phyloP scores from a whole-genome alignment of 2,888 invertebrate species.

The Drosophila testacea region DNA sequence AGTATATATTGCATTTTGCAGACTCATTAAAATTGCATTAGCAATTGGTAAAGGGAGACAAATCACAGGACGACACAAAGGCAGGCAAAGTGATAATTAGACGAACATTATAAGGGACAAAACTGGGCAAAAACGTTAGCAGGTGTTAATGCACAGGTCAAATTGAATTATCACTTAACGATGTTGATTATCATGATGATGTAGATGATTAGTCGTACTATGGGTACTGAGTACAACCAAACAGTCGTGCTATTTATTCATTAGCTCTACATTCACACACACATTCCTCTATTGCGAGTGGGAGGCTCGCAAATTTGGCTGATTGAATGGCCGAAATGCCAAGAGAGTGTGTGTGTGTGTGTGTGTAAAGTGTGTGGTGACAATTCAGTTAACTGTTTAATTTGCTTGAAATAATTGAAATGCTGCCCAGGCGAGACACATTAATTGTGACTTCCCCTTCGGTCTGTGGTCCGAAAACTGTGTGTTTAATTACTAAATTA shows the following conservation, averaged over 20 bases:
- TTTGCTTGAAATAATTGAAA: slow-evolving; percentile 81
- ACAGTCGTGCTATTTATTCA: slow-evolving; percentile 65
- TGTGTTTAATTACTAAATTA: slow-evolving; percentile 79
- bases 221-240: slow-evolving; percentile 29
- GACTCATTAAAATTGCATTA: slow-evolving; percentile 67
- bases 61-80: slow-evolving; percentile 3
- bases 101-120: slow-evolving; percentile 32
- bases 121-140: slow-evolving; percentile 54
- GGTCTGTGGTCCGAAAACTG: slow-evolving; percentile 22
- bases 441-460: slow-evolving; percentile 45
- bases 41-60: slow-evolving; percentile 28
- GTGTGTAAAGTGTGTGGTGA: slow-evolving; percentile 52
- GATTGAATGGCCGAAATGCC: slow-evolving; percentile 63
- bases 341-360: slow-evolving; percentile 13
- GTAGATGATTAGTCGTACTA: slow-evolving; percentile 24
- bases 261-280: slow-evolving; percentile 51
- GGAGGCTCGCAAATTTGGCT: slow-evolving; percentile 46
- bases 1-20: slow-evolving; percentile 27
- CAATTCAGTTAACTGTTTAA: slow-evolving; percentile 79
- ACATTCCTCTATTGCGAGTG: slow-evolving; percentile 17
- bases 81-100: slow-evolving; percentile 41
- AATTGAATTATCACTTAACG: slow-evolving; percentile 75
- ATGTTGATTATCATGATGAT: slow-evolving; percentile 10
- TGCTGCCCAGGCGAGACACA: slow-evolving; percentile 55
- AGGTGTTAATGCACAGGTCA: slow-evolving; percentile 75